phyloP scores from a whole-genome alignment of 2,888 invertebrate species.

The Sympetrum striolatum region DNA sequence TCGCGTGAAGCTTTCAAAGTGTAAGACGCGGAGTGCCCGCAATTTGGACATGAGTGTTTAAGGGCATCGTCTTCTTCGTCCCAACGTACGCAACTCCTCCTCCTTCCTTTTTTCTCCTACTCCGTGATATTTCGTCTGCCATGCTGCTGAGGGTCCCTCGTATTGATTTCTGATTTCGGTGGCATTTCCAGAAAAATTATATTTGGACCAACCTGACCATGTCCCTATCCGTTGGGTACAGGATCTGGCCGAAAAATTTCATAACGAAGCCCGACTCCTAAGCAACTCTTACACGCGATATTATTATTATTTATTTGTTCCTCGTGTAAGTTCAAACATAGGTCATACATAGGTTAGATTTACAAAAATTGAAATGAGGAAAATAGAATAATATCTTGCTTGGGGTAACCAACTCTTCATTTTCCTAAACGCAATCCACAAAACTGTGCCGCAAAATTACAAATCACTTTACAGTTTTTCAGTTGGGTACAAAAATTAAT shows the following conservation, averaged over 20 bases:
- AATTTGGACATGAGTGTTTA: background rate
- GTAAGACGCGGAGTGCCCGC: background rate
- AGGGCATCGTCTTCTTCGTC: background rate
- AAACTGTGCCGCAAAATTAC: too few species aligned
- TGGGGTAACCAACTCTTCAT: too few species aligned
- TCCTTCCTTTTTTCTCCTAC: background rate
- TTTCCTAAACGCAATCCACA: too few species aligned
- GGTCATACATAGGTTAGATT: too few species aligned
- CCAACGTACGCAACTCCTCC: background rate
- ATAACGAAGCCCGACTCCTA: background rate
- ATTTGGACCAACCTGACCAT: conserved; percentile 41
- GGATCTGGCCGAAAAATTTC: background rate
- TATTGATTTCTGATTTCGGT: conserved; percentile 44
- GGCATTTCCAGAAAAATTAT: conserved; percentile 43
- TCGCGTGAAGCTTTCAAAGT: background rate
- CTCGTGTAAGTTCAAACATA: too few species aligned
- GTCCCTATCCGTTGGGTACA: conserved; percentile 5
- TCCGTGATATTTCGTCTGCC: conserved; percentile 4
- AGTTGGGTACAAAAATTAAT: too few species aligned
- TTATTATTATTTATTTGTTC: too few species aligned
- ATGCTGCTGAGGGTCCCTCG: conserved; percentile 14
- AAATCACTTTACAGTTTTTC: too few species aligned
- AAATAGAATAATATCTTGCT: too few species aligned
- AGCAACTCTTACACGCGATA: too few species aligned
- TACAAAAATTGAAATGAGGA: too few species aligned